Conservation (phyloP, 2,888 invertebrate species). For the Lochmaea crataegi region DNA sequence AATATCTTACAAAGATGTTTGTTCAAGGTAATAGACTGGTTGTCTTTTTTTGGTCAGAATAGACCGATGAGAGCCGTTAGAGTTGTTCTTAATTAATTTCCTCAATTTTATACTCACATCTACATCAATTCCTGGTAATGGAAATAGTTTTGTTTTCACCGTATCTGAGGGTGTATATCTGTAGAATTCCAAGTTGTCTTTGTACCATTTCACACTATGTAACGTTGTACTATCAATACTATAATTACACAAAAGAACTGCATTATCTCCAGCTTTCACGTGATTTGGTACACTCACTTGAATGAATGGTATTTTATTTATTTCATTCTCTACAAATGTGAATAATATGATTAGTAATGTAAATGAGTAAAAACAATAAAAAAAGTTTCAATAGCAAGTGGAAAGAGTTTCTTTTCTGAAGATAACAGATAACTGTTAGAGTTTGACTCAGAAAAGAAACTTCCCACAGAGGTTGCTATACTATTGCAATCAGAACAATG, state of each 20-base stretch:
- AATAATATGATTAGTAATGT: neutral
- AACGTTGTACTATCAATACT: neutral
- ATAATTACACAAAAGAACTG: neutral
- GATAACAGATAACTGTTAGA: too few relatives aligned
- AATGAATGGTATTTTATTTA: neutral
- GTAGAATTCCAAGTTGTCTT: neutral
- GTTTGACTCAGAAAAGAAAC: too few relatives aligned
- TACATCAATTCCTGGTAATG: neutral
- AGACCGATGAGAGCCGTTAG: too few relatives aligned
- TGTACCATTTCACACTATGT: neutral
- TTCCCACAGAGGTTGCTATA: too few relatives aligned
- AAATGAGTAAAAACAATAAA: neutral
- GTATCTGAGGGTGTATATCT: neutral
- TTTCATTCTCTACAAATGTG: neutral
- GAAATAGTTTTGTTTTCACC: neutral
- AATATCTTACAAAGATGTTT: too few relatives aligned
- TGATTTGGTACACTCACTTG: neutral
- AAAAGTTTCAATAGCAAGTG: too few relatives aligned
- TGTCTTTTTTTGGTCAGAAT: too few relatives aligned
- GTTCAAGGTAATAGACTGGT: too few relatives aligned
- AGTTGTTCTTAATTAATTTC: too few relatives aligned
- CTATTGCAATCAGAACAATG: too few relatives aligned
- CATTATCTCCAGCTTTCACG: neutral
- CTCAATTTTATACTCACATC: neutral
- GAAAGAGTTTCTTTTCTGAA: neutral